Percentiles rank a stretch among this genome's conserved stretches.
Conservation (phyloP, 92 coral and sea anemone species). For the Paramuricea clavata region DNA sequence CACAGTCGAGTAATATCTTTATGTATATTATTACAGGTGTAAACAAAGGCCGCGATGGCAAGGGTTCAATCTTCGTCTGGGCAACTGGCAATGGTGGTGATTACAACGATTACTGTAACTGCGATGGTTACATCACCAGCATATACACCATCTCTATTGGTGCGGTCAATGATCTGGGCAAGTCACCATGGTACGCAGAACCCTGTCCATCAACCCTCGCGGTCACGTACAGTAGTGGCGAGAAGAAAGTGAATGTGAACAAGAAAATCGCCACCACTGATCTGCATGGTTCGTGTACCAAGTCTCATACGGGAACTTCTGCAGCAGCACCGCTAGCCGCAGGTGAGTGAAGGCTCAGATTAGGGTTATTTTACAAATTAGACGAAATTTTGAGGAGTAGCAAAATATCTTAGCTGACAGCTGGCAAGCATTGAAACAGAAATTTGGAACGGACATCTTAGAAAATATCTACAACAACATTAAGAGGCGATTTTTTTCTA, state of each 20-base stretch:
- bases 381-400: no score
- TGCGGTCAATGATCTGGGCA: slow-evolving; percentile 92
- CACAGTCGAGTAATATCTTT: no score
- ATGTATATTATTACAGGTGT: slow-evolving; percentile 71
- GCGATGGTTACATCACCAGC: slow-evolving; percentile 98
- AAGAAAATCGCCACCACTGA: slow-evolving; percentile 94
- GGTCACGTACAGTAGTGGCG: slow-evolving; percentile 96
- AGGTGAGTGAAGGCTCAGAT: slow-evolving; percentile 65
- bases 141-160: slow-evolving; percentile 96
- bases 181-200: slow-evolving; percentile 99
- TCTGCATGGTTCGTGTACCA: slow-evolving; percentile 80
- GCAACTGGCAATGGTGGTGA: slow-evolving; percentile 99
- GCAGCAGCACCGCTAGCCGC: slow-evolving; percentile 99
- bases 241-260: slow-evolving; percentile 62
- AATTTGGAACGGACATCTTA: no score
- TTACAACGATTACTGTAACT: slow-evolving; percentile 91
- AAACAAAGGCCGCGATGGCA: slow-evolving; percentile 89
- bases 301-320: slow-evolving; percentile 95
- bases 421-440: no score
- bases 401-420: no score
- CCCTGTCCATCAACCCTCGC: slow-evolving; percentile 98
- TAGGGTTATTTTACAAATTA: not conserved
- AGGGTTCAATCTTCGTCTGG: slow-evolving; percentile 99
- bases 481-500: no score
- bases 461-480: no score